Conservation (phyloP, 2,797 vertebrate species). For the Malurus splendens region DNA sequence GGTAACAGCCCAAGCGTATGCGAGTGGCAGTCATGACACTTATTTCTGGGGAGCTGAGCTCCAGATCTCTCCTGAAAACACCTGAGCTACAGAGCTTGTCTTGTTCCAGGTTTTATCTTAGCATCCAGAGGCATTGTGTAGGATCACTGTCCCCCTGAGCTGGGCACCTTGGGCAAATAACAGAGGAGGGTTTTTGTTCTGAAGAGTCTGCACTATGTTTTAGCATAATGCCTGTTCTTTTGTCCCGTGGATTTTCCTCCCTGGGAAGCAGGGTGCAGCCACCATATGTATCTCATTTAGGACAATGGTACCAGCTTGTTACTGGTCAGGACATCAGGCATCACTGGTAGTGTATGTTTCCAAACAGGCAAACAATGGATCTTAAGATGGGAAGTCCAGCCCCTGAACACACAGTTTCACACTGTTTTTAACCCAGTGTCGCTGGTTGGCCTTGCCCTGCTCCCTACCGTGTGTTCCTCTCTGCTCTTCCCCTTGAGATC, state of each 20-base stretch:
- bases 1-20: constrained; percentile 61
- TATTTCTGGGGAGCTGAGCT: background rate
- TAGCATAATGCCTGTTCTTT: background rate
- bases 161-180: background rate
- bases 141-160: background rate
- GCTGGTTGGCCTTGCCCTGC: background rate
- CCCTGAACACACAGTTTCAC: background rate
- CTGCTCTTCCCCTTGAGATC: background rate
- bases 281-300: background rate
- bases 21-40: background rate
- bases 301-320: background rate
- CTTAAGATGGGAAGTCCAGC: background rate
- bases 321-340: background rate
- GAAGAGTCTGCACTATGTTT: background rate
- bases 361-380: background rate
- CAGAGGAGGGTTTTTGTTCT: background rate
- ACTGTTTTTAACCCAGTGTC: background rate
- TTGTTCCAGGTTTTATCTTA: background rate
- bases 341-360: background rate
- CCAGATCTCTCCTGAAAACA: background rate
- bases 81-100: background rate
- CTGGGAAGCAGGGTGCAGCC: background rate
- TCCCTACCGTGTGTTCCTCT: rapidly evolving
- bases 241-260: background rate
- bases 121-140: background rate